Evolutionary conservation across 1,140 invertebrate genomes (phyloP).

Genomic region (Diuraphis noxia): DNA sequence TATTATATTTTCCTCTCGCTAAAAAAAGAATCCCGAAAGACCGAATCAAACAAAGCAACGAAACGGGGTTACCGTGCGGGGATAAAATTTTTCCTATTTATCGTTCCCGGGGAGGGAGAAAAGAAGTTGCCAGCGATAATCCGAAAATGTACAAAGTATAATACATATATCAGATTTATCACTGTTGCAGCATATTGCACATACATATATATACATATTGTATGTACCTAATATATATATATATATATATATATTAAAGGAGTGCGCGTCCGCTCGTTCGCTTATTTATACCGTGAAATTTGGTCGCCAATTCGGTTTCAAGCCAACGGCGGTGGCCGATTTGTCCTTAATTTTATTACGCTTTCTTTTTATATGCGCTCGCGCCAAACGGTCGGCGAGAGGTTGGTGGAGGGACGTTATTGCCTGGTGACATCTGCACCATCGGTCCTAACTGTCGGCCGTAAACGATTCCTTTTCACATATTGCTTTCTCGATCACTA

Average conservation of each 20-base stretch:
- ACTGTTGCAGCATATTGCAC: neutral
- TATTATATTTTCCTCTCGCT: neutral
- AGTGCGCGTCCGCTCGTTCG: too few species aligned
- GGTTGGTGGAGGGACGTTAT: neutral
- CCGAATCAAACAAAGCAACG: neutral
- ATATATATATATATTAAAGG: neutral
- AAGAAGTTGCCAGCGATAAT: slow-evolving; percentile 27
- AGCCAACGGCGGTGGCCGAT: neutral
- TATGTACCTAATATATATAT: too few species aligned
- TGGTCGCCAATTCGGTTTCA: slow-evolving; percentile 36
- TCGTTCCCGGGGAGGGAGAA: neutral
- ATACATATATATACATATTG: neutral
- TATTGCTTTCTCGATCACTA: slow-evolving; percentile 51
- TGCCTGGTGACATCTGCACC: slow-evolving; percentile 40
- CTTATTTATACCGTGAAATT: slow-evolving; percentile 4
- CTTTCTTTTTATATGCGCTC: slow-evolving; percentile 41
- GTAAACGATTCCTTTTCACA: slow-evolving; percentile 53
- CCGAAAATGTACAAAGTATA: neutral
- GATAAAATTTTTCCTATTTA: neutral
- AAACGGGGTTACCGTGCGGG: too few species aligned
- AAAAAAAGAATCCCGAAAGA: neutral
- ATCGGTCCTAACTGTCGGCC: slow-evolving; percentile 45
- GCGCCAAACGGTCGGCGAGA: neutral
- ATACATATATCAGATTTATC: slow-evolving; percentile 26
- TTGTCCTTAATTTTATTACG: slow-evolving; percentile 51